Percentiles rank a stretch among this genome's conserved stretches.
Evolutionary conservation across 1,140 invertebrate species (phyloP).

Genomic region (Sitobion miscanthi): DNA sequence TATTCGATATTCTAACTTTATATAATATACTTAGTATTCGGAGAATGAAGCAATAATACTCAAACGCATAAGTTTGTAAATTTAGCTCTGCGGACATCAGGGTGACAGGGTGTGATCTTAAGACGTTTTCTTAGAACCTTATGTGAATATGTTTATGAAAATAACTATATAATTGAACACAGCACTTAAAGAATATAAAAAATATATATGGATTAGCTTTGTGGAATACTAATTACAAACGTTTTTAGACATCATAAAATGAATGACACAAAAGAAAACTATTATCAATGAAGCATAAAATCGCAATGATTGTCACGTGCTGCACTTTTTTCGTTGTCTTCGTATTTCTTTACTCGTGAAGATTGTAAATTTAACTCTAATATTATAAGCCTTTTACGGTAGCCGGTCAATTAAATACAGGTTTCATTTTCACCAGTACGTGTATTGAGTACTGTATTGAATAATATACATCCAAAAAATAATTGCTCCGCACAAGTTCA

Average conservation of each 20-base stretch:
- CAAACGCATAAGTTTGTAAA: background rate
- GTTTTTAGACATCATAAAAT: constrained; percentile 33
- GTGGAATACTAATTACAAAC: constrained; percentile 40
- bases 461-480: constrained; percentile 21
- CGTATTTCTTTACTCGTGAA: constrained; percentile 1
- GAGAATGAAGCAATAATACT: background rate
- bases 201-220: background rate
- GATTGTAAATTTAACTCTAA: constrained; percentile 13
- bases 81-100: background rate
- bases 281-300: constrained; percentile 49
- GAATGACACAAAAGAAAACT: constrained; percentile 52
- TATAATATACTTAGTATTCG: background rate
- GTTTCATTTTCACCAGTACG: constrained; percentile 52
- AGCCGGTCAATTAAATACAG: constrained; percentile 40
- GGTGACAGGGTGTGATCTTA: background rate
- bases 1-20: background rate
- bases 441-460: constrained; percentile 41
- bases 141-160: background rate
- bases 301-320: constrained; percentile 50
- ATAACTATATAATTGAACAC: constrained; percentile 17
- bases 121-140: background rate
- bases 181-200: background rate
- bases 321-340: constrained; percentile 34
- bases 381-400: constrained; percentile 52
- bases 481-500: background rate